Evolutionary conservation across 2,113 vertebrate genomes (phyloP).

Genomic region (Nannospalax galili): DNA sequence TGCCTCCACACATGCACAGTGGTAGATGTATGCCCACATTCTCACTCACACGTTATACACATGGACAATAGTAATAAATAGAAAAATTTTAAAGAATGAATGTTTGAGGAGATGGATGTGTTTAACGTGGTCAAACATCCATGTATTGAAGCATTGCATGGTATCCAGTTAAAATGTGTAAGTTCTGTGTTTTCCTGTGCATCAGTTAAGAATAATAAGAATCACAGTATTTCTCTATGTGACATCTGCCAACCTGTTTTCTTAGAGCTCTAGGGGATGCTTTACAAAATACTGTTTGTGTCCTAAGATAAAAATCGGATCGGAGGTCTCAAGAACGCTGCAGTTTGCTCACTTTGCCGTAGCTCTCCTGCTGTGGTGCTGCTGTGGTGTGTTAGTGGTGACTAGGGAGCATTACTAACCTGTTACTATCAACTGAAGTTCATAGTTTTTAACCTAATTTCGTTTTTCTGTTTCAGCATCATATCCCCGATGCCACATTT

Average conservation of each 20-base stretch:
- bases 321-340: background rate
- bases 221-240: background rate
- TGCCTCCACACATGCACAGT: background rate
- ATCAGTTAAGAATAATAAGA: background rate
- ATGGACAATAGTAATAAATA: background rate
- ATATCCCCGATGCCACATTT: background rate
- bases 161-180: background rate
- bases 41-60: background rate
- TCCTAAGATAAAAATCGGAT: background rate
- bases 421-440: too few relatives aligned
- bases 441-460: background rate
- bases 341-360: too few relatives aligned
- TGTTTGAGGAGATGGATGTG: background rate
- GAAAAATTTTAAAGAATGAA: background rate
- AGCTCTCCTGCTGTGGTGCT: too few relatives aligned
- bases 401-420: too few relatives aligned
- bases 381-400: too few relatives aligned
- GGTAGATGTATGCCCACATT: background rate
- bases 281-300: background rate
- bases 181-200: too few relatives aligned
- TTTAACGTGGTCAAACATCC: background rate
- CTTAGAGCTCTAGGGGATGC: background rate
- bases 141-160: background rate
- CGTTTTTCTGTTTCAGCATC: background rate
- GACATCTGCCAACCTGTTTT: background rate